These are phyloP conservation scores for Sebastes wilsoni DNA, from an alignment of 2,797 vertebrate species.

Conservation along the genomic window DNA sequence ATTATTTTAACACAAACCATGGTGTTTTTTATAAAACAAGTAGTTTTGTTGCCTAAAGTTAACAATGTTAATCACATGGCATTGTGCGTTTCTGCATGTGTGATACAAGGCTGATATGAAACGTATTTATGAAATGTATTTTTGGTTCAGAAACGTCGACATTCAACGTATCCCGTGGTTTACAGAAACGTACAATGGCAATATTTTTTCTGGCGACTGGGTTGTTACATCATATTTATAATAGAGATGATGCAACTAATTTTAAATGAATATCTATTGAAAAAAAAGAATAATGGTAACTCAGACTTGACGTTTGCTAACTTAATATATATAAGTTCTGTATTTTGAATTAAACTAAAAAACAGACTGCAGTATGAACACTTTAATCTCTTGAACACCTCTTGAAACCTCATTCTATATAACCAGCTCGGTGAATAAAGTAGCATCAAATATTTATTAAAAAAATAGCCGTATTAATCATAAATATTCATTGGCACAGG, in stretches of 20 bases:
- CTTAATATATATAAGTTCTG: neutral
- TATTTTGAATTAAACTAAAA: neutral
- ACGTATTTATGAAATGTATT: too few species aligned
- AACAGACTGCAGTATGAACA: constrained; percentile 10
- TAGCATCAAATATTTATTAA: constrained; percentile 78
- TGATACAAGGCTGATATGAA: neutral
- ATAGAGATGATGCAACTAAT: neutral
- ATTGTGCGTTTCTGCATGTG: neutral
- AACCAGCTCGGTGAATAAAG: constrained; percentile 57
- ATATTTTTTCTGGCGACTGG: neutral
- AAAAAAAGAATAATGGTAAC: neutral
- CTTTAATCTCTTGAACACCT: constrained; percentile 22
- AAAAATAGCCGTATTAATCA: constrained; percentile 73
- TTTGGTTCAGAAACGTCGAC: neutral
- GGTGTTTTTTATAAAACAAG: neutral
- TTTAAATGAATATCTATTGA: neutral
- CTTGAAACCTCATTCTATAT: constrained; percentile 30
- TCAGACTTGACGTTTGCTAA: neutral
- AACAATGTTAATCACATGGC: neutral
- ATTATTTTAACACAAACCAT: too few species aligned
- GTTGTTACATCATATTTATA: neutral
- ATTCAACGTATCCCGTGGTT: neutral
- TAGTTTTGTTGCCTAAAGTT: neutral
- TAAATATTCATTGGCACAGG: constrained; percentile 77
- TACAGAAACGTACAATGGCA: neutral